Evolutionary conservation across 2,888 invertebrate genomes (phyloP), one percentile per base, ranked within the genome.

Genomic region (Lasioglossum malachurum): DNA sequence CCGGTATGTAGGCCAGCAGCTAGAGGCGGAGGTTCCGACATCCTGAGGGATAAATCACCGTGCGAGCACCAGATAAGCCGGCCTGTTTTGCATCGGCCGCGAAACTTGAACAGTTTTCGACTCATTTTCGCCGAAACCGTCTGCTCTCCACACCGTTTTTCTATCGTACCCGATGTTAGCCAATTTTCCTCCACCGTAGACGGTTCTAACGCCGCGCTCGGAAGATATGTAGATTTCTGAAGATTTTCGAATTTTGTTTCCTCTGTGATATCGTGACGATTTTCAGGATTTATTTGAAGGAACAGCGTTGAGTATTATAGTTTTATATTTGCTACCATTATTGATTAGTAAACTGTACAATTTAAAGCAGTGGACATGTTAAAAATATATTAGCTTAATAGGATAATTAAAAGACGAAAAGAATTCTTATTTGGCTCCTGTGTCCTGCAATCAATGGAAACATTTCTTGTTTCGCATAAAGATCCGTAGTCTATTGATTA

Each of bases 21-120:
- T 84, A 80, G 92, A 82, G 86, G 81, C 80, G 83, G 88, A 91
- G 89, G 88, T 88, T 90, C 91, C 86, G 91, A 93, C 93, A 93
- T 93, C 93, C 93, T 91, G 89, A 86, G 88, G 93, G 92, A 93
- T 94, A 92, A 93, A 94, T 94, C 93, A 93, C 92, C 90, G 90
- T 90, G 91, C 93, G 92, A 92, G 92, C 91, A 92, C 91, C 88
- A 91, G 94, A 94, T 94, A 94, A 93, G 93, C 90, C 64, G 84
- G 71, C 82, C 75, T 89, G 90, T 90, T 89, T 92, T 90, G 91
- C 92, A 93, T 93, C 90, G 75, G 83, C 84, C 87, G 84, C 90
- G 88, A 93, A 93, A 93, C 88, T 91, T 90, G 88, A 90, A 90
- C 87, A 91, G 90, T 91, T 91, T 92, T 88, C 88, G 85, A 86